phyloP scores from a whole-genome alignment of 2,797 vertebrate species.

The Sphaeramia orbicularis region DNA sequence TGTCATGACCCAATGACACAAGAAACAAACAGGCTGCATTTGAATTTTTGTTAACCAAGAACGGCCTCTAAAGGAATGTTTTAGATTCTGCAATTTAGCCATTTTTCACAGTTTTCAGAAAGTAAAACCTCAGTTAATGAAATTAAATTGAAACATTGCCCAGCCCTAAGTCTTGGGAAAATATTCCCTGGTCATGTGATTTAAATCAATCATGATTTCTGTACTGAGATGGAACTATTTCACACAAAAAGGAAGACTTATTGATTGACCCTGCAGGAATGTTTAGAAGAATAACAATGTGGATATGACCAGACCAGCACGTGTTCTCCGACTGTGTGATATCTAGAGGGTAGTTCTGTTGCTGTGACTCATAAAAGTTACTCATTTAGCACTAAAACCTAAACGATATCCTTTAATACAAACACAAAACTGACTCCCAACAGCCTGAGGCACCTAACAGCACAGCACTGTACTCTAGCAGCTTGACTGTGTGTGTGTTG shows the following conservation, averaged over 20 bases:
- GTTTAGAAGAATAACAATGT: slow-evolving; percentile 5
- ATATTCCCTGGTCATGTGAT: no score
- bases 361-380: slow-evolving; percentile 33
- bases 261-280: slow-evolving; percentile 12
- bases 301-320: slow-evolving; percentile 2
- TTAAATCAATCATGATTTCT: no score
- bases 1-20: no score
- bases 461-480: slow-evolving; percentile 29
- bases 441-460: slow-evolving; percentile 15
- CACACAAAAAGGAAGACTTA: slow-evolving; percentile 27
- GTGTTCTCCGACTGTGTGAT: slow-evolving; percentile 8
- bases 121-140: no score
- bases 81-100: no score
- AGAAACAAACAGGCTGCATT: no score
- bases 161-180: no score
- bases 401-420: slow-evolving; percentile 23
- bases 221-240: no score
- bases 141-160: no score
- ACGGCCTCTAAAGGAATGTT: no score
- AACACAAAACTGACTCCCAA: slow-evolving; percentile 45
- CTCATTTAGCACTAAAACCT: slow-evolving; percentile 44
- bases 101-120: no score
- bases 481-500: slow-evolving; percentile 44
- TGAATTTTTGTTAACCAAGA: no score
- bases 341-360: slow-evolving; percentile 12